These are phyloP conservation scores for Hipposideros armiger DNA, from an alignment of 2,113 vertebrate species.

Conservation along the genomic window DNA sequence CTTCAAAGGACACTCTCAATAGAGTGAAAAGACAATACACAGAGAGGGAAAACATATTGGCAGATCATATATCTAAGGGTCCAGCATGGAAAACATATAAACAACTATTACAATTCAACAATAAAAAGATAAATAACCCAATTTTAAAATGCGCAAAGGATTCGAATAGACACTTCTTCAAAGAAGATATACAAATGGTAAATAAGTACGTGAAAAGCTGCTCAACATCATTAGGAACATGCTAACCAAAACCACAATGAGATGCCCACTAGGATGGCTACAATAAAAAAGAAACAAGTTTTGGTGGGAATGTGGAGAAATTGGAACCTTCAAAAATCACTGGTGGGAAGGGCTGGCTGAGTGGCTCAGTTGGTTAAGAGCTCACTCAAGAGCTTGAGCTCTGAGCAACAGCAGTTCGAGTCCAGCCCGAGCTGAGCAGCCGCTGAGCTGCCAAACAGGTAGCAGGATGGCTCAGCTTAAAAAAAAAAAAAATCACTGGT, in stretches of 20 bases:
- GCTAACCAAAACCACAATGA: background rate
- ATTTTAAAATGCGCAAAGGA: background rate
- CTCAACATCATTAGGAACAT: background rate
- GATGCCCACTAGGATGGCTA: background rate
- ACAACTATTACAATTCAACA: background rate
- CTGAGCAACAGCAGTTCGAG: too few relatives aligned
- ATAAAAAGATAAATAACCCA: background rate
- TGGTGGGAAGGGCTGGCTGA: background rate
- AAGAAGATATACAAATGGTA: background rate
- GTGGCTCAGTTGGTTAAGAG: too few relatives aligned
- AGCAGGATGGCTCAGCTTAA: too few relatives aligned
- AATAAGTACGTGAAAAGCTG: background rate
- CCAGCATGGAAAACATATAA: background rate
- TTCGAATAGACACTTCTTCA: background rate
- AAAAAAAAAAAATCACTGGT: background rate
- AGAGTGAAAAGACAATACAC: background rate
- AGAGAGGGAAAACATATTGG: background rate
- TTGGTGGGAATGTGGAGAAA: background rate
- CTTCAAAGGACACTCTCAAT: background rate
- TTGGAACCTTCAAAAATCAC: background rate
- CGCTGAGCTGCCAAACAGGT: too few relatives aligned
- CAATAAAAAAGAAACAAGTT: background rate
- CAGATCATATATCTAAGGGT: background rate
- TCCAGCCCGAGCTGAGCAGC: too few relatives aligned
- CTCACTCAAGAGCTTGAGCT: too few relatives aligned